Conservation (phyloP, 2,113 vertebrate species). For the Anser brachyrhynchus region DNA sequence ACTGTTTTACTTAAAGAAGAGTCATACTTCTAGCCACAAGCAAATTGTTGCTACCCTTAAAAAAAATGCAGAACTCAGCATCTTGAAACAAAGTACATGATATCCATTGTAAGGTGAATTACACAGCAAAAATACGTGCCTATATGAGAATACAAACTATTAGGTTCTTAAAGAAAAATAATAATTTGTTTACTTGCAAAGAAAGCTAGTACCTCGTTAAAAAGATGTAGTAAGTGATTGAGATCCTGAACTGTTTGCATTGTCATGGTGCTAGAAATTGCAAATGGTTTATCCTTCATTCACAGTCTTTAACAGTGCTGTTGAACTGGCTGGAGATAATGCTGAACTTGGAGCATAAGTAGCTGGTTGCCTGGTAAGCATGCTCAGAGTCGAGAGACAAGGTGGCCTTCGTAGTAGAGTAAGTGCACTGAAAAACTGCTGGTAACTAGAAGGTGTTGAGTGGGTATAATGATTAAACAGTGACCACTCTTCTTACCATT, state of each 20-base stretch:
- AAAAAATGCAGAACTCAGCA: conserved; percentile 68
- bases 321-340: background rate
- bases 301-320: background rate
- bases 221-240: background rate
- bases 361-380: background rate
- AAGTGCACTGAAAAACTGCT: background rate
- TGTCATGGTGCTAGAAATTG: background rate
- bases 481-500: background rate
- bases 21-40: conserved; percentile 70
- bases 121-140: conserved; percentile 7
- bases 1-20: conserved; percentile 64
- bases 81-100: conserved; percentile 45
- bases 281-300: background rate
- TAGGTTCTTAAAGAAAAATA: background rate
- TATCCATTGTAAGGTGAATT: conserved; percentile 17
- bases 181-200: background rate
- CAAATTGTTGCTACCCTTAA: conserved; percentile 56
- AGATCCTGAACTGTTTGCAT: background rate
- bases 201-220: background rate
- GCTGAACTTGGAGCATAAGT: background rate
- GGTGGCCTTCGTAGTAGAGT: accelerated
- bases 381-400: accelerated
- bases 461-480: background rate
- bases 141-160: background rate
- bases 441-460: background rate